Evolutionary conservation across 2,113 vertebrate genomes (phyloP).

Genomic region (Trematocara unimaculatum): DNA sequence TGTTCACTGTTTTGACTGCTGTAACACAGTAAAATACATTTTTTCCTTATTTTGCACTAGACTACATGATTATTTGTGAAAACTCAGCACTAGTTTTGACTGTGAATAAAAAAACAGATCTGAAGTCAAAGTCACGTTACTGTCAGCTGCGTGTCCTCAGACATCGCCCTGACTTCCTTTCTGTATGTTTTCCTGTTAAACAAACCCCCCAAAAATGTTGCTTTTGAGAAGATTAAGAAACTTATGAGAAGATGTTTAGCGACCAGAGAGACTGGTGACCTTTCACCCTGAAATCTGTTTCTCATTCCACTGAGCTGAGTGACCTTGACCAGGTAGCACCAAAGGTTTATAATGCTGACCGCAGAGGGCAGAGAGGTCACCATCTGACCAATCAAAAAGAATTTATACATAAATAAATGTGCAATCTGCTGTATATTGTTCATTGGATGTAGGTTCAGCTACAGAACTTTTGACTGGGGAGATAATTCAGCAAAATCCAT

Average conservation of each 20-base stretch:
- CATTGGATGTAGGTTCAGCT: not conserved
- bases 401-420: not conserved
- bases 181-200: not conserved
- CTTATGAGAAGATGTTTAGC: not conserved
- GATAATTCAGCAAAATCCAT: not conserved
- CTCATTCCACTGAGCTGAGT: not conserved
- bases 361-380: not conserved
- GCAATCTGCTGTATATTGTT: not conserved
- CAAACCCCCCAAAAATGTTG: not conserved
- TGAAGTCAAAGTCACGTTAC: not conserved
- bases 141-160: fast-evolving
- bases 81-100: not conserved
- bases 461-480: not conserved
- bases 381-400: not conserved
- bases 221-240: not conserved
- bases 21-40: not conserved
- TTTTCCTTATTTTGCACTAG: not conserved
- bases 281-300: not conserved
- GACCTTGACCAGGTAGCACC: not conserved
- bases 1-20: not conserved
- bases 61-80: not conserved
- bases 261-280: not conserved
- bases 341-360: not conserved
- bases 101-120: not conserved
- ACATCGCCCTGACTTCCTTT: not conserved